Evolutionary conservation across 2,888 invertebrate species (phyloP).

Genomic region (Augiades crinisus): DNA sequence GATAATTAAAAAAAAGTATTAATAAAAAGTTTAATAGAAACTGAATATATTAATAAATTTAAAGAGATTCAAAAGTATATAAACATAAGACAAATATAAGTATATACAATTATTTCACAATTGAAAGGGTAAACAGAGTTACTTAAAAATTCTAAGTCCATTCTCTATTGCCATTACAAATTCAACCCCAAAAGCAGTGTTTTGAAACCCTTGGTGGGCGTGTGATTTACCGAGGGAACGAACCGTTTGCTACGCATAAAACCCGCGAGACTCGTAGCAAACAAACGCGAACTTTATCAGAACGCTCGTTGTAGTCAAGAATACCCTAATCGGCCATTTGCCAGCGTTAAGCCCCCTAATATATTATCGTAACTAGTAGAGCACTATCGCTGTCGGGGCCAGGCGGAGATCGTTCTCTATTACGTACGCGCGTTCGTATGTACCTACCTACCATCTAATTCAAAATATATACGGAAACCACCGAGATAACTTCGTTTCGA

Average conservation of each 20-base stretch:
- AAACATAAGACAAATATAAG: no score
- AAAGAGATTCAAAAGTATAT: no score
- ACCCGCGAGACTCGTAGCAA: slow-evolving; percentile 62
- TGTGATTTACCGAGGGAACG: slow-evolving; percentile 29
- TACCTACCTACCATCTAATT: slow-evolving; percentile 72
- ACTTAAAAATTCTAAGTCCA: no score
- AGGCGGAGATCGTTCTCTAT: slow-evolving; percentile 53
- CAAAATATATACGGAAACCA: slow-evolving; percentile 63
- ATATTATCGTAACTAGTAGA: slow-evolving; percentile 63
- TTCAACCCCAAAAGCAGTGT: slow-evolving; percentile 47
- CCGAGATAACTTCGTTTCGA: slow-evolving; percentile 31
- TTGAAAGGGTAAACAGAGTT: no score
- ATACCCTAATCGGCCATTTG: slow-evolving; percentile 45
- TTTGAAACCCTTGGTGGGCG: slow-evolving; percentile 4
- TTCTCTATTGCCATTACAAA: slow-evolving; percentile 42
- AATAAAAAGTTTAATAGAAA: no score
- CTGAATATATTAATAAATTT: no score
- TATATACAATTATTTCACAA: no score
- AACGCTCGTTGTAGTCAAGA: slow-evolving; percentile 51
- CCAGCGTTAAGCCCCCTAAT: slow-evolving; percentile 38
- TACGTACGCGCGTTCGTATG: slow-evolving; percentile 42
- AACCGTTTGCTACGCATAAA: slow-evolving; percentile 58
- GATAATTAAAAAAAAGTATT: no score
- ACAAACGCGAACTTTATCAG: slow-evolving; percentile 72
- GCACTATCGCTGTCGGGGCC: slow-evolving; percentile 67